Conservation (phyloP, 2,797 vertebrate species). For the Crax fasciolata region DNA sequence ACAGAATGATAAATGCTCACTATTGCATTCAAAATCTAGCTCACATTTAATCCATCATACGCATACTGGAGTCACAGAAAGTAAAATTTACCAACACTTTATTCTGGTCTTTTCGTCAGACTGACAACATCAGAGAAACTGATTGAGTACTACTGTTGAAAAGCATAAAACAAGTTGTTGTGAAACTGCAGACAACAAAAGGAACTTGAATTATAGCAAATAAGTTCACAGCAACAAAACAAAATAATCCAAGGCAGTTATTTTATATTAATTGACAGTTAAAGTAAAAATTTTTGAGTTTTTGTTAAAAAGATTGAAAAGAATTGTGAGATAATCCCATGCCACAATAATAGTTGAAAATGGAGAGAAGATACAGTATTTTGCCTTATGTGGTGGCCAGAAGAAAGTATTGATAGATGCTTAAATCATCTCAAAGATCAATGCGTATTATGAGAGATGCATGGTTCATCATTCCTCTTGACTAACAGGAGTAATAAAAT, state of each 20-base stretch:
- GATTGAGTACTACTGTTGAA: background rate
- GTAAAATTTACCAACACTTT: conserved; percentile 29
- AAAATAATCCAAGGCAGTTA: background rate
- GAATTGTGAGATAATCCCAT: conserved; percentile 31
- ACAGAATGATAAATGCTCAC: background rate
- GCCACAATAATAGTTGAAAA: conserved; percentile 51
- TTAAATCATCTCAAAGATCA: conserved; percentile 68
- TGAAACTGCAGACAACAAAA: background rate
- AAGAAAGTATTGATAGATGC: conserved; percentile 20
- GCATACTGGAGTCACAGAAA: background rate
- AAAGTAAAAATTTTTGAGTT: conserved; percentile 43
- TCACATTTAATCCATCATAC: background rate
- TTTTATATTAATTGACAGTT: conserved; percentile 57
- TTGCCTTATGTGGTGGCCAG: conserved; percentile 13
- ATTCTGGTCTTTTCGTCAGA: background rate
- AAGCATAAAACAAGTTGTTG: background rate
- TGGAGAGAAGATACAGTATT: conserved; percentile 29
- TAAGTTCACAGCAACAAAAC: background rate
- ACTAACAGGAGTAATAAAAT: conserved; percentile 55
- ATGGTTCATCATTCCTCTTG: conserved; percentile 56
- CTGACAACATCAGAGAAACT: background rate
- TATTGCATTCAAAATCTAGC: background rate
- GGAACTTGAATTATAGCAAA: background rate
- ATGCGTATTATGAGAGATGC: conserved; percentile 51
- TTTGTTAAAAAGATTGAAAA: conserved; percentile 26